Conservation (phyloP, 1,140 invertebrate species). For the Bombus confusus region DNA sequence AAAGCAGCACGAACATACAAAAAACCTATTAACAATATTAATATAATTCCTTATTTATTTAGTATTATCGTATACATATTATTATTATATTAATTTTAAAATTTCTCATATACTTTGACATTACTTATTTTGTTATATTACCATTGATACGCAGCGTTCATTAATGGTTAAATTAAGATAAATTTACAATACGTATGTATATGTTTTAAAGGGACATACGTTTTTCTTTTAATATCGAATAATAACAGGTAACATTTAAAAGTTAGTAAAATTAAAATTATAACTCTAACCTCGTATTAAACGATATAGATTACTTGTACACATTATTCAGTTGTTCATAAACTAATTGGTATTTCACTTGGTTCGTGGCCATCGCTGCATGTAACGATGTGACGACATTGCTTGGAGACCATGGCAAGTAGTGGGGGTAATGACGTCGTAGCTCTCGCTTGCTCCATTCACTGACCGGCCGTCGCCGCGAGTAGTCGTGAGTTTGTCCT, state of each 20-base stretch:
- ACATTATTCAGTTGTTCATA: not conserved
- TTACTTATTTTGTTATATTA: not conserved
- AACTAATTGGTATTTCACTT: not conserved
- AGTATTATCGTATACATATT: not conserved
- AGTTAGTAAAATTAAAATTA: not conserved
- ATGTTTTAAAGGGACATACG: not conserved
- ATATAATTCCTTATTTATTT: not conserved
- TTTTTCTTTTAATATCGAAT: not conserved
- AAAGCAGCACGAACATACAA: not conserved
- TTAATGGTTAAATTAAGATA: not conserved
- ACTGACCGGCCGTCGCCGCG: constrained; percentile 45
- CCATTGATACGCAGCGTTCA: too few relatives aligned
- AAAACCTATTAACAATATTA: not conserved
- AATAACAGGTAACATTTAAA: not conserved
- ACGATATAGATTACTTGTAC: not conserved
- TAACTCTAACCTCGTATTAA: not conserved
- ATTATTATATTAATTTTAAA: not conserved
- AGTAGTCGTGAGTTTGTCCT: constrained; percentile 36
- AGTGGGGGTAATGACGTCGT: constrained; percentile 33
- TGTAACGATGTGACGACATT: constrained; percentile 47
- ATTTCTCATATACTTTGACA: not conserved
- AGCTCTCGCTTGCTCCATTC: constrained; percentile 56
- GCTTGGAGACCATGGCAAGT: not conserved
- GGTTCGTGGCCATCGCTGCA: constrained; percentile 11
- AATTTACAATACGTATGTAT: not conserved